Conservation (phyloP, 37 sponge, comb jelly and placozoan genomes). For the Ianthella basta region DNA sequence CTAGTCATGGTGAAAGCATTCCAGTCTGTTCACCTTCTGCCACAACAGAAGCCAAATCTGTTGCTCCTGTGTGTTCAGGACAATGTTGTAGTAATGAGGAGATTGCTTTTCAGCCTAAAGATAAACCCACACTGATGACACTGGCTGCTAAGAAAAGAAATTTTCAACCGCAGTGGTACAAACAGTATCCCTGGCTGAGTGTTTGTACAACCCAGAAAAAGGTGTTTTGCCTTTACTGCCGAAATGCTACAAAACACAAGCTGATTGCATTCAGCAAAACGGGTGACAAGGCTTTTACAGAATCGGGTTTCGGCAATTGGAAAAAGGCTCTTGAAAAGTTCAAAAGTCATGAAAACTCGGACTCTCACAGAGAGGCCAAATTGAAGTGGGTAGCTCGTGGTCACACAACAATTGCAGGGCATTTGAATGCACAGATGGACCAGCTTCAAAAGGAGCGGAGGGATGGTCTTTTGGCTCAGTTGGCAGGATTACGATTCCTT, state of each 20-base stretch:
- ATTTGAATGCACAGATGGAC: slow-evolving; percentile 32
- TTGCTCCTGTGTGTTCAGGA: slow-evolving; percentile 22
- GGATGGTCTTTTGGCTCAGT: slow-evolving; percentile 51
- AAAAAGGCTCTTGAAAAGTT: slow-evolving; percentile 47
- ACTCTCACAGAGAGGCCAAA: slow-evolving; percentile 56
- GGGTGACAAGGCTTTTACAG: slow-evolving; percentile 48
- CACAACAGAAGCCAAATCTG: background rate
- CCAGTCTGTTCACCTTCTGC: too few relatives aligned
- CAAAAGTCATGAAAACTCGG: slow-evolving; percentile 42
- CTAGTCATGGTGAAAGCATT: too few relatives aligned
- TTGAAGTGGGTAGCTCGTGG: slow-evolving; percentile 42
- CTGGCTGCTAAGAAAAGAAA: slow-evolving; percentile 23
- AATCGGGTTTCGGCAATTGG: slow-evolving; percentile 55
- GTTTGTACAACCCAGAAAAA: slow-evolving; percentile 48
- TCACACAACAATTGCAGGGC: slow-evolving; percentile 32
- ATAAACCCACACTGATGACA: slow-evolving; percentile 31
- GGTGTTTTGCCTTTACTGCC: slow-evolving; percentile 55
- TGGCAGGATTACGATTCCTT: slow-evolving; percentile 49
- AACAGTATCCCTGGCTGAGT: slow-evolving; percentile 47
- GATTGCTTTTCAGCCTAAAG: slow-evolving; percentile 45
- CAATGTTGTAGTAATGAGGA: slow-evolving; percentile 31
- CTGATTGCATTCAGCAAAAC: slow-evolving; percentile 58
- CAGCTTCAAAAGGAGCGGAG: slow-evolving; percentile 44
- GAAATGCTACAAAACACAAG: slow-evolving; percentile 38
- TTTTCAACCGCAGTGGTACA: slow-evolving; percentile 45